phyloP scores from a whole-genome alignment of 2,797 vertebrate genomes.

The Sebastiscus albofasciatus region DNA sequence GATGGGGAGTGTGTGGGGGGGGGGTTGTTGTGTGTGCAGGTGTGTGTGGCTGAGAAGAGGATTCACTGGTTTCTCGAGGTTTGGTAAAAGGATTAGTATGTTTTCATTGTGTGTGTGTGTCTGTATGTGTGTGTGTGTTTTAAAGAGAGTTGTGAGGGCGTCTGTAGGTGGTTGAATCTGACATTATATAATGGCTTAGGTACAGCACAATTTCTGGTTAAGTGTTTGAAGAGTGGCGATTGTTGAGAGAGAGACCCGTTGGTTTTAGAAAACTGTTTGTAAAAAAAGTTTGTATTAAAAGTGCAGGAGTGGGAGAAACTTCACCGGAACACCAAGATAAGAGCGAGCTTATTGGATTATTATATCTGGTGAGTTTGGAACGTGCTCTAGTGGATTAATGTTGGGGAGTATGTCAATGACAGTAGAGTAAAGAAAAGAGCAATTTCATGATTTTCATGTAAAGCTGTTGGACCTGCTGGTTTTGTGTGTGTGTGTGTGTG shows the following conservation, averaged over 20 bases:
- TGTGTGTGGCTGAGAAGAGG: conserved; percentile 20
- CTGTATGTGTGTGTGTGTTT: conserved; percentile 26
- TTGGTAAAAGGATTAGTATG: conserved; percentile 50
- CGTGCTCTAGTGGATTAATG: conserved; percentile 7
- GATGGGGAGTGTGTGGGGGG: too few relatives aligned
- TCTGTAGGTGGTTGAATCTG: conserved; percentile 64
- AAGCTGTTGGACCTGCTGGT: conserved; percentile 36
- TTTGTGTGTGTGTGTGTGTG: conserved; percentile 52
- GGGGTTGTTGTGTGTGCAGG: conserved; percentile 10
- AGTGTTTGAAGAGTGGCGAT: conserved; percentile 51
- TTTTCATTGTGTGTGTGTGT: conserved; percentile 36
- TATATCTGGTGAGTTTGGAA: conserved; percentile 26
- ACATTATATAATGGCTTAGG: conserved; percentile 60
- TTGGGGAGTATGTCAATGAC: conserved; percentile 10
- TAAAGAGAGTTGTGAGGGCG: conserved; percentile 47
- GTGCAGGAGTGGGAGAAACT: conserved; percentile 9
- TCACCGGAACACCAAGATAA: background rate
- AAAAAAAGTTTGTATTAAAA: conserved; percentile 19
- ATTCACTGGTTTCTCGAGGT: conserved; percentile 52
- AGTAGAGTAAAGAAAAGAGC: conserved; percentile 31
- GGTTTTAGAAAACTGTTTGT: background rate
- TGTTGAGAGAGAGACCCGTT: conserved; percentile 14
- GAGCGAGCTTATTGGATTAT: conserved; percentile 12
- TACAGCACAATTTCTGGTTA: conserved; percentile 14
- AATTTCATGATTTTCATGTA: conserved; percentile 5